These are phyloP conservation scores for Menidia menidia DNA, from an alignment of 2,797 vertebrate species.

Conservation along the genomic window DNA sequence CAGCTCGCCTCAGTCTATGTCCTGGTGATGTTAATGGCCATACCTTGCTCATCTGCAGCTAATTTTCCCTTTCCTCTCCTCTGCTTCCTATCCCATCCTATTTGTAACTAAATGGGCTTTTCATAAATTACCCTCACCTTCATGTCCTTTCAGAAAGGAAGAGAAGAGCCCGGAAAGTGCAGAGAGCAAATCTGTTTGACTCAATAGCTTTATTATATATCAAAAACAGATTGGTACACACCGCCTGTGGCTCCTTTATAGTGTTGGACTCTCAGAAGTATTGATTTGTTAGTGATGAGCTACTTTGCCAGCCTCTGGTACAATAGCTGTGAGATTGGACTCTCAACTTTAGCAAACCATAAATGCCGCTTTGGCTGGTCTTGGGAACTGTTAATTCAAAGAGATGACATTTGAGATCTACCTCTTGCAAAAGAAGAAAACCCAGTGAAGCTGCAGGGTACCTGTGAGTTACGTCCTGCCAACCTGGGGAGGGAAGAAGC, in stretches of 20 bases:
- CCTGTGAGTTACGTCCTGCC: slow-evolving; percentile 54
- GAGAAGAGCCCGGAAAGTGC: slow-evolving; percentile 17
- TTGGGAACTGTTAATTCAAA: slow-evolving; percentile 34
- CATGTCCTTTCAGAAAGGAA: slow-evolving; percentile 39
- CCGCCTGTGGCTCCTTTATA: slow-evolving; percentile 4
- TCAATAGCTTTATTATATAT: slow-evolving; percentile 16
- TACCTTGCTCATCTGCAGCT: slow-evolving; percentile 66
- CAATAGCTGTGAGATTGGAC: not conserved
- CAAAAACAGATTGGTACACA: not conserved
- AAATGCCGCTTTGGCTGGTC: slow-evolving; percentile 26
- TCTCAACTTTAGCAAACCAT: slow-evolving; percentile 34
- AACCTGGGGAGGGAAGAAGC: slow-evolving; percentile 30
- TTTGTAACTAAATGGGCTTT: slow-evolving; percentile 58
- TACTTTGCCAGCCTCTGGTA: slow-evolving; percentile 4
- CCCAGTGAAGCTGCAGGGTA: slow-evolving; percentile 43
- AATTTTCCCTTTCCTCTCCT: slow-evolving; percentile 54
- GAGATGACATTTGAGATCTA: slow-evolving; percentile 28
- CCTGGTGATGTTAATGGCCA: slow-evolving; percentile 61
- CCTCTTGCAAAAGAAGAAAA: slow-evolving; percentile 28
- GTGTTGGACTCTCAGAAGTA: slow-evolving; percentile 12
- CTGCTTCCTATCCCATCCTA: slow-evolving; percentile 23
- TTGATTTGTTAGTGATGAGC: slow-evolving; percentile 2
- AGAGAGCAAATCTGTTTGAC: slow-evolving; percentile 3
- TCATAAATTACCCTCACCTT: slow-evolving; percentile 65
- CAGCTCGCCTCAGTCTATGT: slow-evolving; percentile 37